Evolutionary conservation across 2,113 vertebrate genomes (phyloP).

Genomic region (Meriones unguiculatus): DNA sequence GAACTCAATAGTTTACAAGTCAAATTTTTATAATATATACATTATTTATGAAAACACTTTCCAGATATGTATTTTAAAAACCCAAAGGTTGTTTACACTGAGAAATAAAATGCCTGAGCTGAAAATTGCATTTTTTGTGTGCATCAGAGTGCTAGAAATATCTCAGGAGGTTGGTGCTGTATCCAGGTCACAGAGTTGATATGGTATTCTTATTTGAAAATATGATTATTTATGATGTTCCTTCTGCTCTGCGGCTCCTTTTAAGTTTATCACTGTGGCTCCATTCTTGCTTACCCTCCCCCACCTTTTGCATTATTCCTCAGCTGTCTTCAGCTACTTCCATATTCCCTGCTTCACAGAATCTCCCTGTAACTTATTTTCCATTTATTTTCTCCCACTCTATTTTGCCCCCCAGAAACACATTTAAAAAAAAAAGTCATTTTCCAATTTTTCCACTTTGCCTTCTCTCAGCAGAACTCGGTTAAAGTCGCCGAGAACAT

Average conservation of each 20-base stretch:
- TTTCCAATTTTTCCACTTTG: constrained; percentile 79
- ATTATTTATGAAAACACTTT: constrained; percentile 66
- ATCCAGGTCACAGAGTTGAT: constrained; percentile 71
- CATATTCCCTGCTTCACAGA: constrained; percentile 62
- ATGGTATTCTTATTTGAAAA: constrained; percentile 72
- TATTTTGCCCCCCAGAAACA: constrained; percentile 67
- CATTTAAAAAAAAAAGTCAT: constrained; percentile 69
- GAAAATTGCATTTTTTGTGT: constrained; percentile 59
- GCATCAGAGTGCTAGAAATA: constrained; percentile 49
- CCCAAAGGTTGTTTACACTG: constrained; percentile 62
- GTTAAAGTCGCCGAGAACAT: constrained; percentile 83
- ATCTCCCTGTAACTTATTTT: constrained; percentile 54
- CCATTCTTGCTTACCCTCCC: not conserved
- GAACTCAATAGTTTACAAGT: constrained; percentile 45
- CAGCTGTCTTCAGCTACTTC: constrained; percentile 68
- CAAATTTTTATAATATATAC: constrained; percentile 37
- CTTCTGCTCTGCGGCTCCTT: constrained; percentile 73
- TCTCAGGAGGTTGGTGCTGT: not conserved
- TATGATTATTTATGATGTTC: constrained; percentile 71
- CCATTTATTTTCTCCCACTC: constrained; percentile 63
- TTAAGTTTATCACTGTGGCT: constrained; percentile 65
- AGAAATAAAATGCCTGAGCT: constrained; percentile 42
- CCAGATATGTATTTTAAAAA: constrained; percentile 58
- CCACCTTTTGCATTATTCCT: constrained; percentile 62
- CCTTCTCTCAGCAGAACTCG: constrained; percentile 81